Base-by-base conservation (phyloP, 2,888 invertebrate species). In the Sussaba pulchella region DNA sequence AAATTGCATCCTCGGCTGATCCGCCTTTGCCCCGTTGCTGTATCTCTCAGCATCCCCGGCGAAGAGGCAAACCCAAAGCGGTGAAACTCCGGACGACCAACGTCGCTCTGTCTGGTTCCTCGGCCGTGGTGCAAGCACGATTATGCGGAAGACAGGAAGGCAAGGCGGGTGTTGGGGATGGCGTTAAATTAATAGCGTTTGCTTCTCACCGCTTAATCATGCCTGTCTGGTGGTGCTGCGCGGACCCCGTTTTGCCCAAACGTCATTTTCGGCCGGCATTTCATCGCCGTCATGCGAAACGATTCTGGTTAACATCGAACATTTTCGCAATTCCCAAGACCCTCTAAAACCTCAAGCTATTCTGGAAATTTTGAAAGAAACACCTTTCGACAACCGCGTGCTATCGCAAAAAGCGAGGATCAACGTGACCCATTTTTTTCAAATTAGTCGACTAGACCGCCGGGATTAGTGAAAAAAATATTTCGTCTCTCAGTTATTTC, bases 131-230 rank as follows among this genome's bases (percentile, higher is more conserved):
- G 45, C 54, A 54, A 52, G 63, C 31, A 24, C 36, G 31, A 43
- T 8, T 57, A 57, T 17, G 63, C 39, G 43, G 41, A 26, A 24
- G 24, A 43, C 12, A 41, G 24, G 36, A 41, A 26, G 21, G 36
- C 45, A 66, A 26, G 50, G 50, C 43, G 70, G 45, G 70, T 73
- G 57, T 52, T 70, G 57, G 47, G 71, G 54, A 63, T 66, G 59
- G 66, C 76, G 52, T 71, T 77, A 75, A 85, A 85, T 86, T 86
- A 84, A 86, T 85, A 83, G 83, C 78, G 76, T 85, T 85, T 85
- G 78, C 85, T 81, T 83, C 76, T 66, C 78, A 74, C 77, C 82
- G 82, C 81, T 85, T 86, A 82, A 84, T 86, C 84, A 84, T 83
- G 57, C 70, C 61, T 82, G 78, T 69, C 26, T 17, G 26, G 31